Evolutionary conservation across 2,797 vertebrate genomes (phyloP), one percentile per base, ranked within the genome.

Genomic region (Siniperca scherzeri): DNA sequence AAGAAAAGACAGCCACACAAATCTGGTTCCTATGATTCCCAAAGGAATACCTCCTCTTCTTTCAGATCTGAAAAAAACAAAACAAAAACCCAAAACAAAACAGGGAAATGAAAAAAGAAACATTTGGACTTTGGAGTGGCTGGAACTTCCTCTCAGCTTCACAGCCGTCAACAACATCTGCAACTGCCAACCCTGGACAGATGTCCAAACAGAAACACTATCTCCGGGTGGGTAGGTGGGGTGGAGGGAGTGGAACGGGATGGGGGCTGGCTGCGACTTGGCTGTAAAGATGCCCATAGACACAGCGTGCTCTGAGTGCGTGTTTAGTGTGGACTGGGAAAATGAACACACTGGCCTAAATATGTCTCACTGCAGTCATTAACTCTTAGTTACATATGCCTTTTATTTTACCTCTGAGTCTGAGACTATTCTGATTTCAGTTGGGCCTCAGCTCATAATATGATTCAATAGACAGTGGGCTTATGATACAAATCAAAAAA

Each of bases 141-240:
- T 93, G 89, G 90, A 94, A 95, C 90, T 93, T 95, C 94, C 93
- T 94, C 88, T 83, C 87, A 79, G 81, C 87, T 92, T 93, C 82
- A 82, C 88, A 93, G 92, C 91, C 81, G 83, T 93, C 93, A 96
- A 96, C 93, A 96, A 95, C 94, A 95, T 95, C 92, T 95, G 93
- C 87, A 87, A 83, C 82, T 93, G 90, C 91, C 90, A 94, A 80
- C 79, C 61, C 80, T 83, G 87, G 94, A 95, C 94, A 96, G 94
- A 96, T 96, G 95, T 94, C 87, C 83, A 86, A 83, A 84, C 75
- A 89, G 87, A 88, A 95, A 94, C 86, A 89, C 74, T 86, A 87
- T 81, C 89, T 88, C 70, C 44, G 76, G 89, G 86, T 90, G 90
- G 85, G 89, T 90, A 73, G 70, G 76, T 75, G 79, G 68, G 72